Evolutionary conservation across 2,113 vertebrate species (phyloP), one percentile per base, ranked within the genome.

Genomic region (Odobenus rosmarus): DNA sequence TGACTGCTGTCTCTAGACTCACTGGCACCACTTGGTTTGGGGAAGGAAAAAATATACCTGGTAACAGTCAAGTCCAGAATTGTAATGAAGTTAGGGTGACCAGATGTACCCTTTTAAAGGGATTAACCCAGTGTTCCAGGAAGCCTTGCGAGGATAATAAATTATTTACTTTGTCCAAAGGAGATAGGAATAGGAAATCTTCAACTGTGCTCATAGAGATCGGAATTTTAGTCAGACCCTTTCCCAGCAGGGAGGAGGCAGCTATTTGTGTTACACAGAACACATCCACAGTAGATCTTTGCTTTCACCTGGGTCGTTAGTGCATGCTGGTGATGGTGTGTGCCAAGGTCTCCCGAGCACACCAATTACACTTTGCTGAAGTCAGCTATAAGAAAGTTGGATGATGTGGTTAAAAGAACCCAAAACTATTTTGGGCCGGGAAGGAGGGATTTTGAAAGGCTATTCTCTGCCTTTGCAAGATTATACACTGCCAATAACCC

Each of bases 121-220:
- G 88, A 97, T 98, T 95, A 96, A 67, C 42, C 21, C 71, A 90
- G 88, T 46, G 67, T 88, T 95, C 81, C 96, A 92, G 96, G 98
- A 96, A 95, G 90, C 80, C 95, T 88, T 97, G 82, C 76, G 96
- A 95, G 80, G 94, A 61, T 97, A 97, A 98, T 97, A 97, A 95
- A 98, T 98, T 96, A 97, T 97, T 96, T 95, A 97, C 94, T 87
- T 96, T 96, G 94, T 94, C 71, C 87, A 90, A 94, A 94, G 90
- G 71, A 93, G 94, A 69, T 69, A 87, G 91, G 62, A 94, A 71
- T 95, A 96, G 95, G 93, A 98, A 98, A 83, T 96, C 96, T 97
- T 96, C 90, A 83, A 69, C 61, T 95, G 92, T 97, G 92, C 95
- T 96, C 69, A 19, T 28, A 28, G 89, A 96, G 92, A 86, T 97